Percentiles rank a stretch among this genome's conserved stretches.
phyloP scores from a whole-genome alignment of 2,888 invertebrate species.

The Drosophila sordidula region DNA sequence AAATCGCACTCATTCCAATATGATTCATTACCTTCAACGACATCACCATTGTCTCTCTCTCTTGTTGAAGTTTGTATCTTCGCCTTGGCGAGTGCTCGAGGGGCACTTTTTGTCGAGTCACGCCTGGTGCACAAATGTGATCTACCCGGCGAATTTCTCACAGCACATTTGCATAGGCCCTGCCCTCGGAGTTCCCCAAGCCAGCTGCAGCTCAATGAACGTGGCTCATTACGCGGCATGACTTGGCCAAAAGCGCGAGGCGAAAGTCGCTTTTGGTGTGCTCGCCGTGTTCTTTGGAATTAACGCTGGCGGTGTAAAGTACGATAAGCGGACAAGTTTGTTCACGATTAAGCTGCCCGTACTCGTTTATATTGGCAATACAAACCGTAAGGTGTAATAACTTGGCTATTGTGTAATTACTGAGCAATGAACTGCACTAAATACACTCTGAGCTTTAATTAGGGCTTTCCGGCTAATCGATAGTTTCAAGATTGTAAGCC shows the following conservation, averaged over 20 bases:
- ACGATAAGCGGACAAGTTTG: neutral
- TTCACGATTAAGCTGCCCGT: slow-evolving; percentile 1
- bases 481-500: slow-evolving; percentile 4
- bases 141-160: slow-evolving; percentile 31
- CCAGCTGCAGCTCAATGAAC: slow-evolving; percentile 51
- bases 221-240: slow-evolving; percentile 39
- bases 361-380: neutral
- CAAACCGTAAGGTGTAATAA: neutral
- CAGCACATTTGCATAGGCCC: slow-evolving; percentile 39
- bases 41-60: slow-evolving; percentile 46
- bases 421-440: slow-evolving; percentile 11
- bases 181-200: slow-evolving; percentile 53
- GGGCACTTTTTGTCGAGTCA: slow-evolving; percentile 52
- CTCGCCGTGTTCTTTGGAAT: slow-evolving; percentile 53
- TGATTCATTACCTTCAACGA: slow-evolving; percentile 75
- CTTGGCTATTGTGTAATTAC: slow-evolving; percentile 15
- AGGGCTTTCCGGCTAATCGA: slow-evolving; percentile 17
- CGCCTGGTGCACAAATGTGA: slow-evolving; percentile 42
- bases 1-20: slow-evolving; percentile 20
- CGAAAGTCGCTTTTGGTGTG: slow-evolving; percentile 4
- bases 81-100: slow-evolving; percentile 35
- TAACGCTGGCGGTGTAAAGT: slow-evolving; percentile 46
- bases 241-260: slow-evolving; percentile 32
- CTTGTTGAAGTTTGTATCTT: slow-evolving; percentile 46
- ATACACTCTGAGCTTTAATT: slow-evolving; percentile 9